A percentile compares a stretch with the other conserved stretches of the same genome.
These are phyloP conservation scores for Podarcis lilfordi DNA, from an alignment of 2,797 vertebrate species.

Conservation along the genomic window DNA sequence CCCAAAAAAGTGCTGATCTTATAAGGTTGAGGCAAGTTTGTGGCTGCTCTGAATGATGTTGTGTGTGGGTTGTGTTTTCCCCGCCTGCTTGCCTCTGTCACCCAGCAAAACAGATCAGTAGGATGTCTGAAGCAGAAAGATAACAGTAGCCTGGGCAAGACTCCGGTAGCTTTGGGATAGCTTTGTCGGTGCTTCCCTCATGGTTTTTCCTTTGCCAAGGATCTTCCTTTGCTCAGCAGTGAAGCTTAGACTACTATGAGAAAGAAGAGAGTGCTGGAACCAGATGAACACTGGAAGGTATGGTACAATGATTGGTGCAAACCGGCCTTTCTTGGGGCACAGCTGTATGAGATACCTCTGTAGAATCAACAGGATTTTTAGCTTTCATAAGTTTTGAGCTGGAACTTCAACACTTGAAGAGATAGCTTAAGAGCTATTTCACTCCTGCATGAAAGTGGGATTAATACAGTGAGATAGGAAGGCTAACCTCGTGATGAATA, in stretches of 20 bases:
- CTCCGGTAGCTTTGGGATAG: not conserved
- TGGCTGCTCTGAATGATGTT: not conserved
- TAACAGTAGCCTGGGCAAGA: not conserved
- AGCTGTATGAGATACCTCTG: not conserved
- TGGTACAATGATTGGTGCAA: not conserved
- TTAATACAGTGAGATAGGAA: not conserved
- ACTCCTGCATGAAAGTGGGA: not conserved
- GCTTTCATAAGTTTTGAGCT: not conserved
- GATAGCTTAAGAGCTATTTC: not conserved
- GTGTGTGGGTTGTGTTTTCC: not conserved
- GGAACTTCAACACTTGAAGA: not conserved
- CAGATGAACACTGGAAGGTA: conserved; percentile 60
- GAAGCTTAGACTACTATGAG: conserved; percentile 4
- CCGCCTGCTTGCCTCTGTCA: conserved; percentile 1
- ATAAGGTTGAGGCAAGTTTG: not conserved
- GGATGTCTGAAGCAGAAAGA: fast-evolving
- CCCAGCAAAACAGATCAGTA: not conserved
- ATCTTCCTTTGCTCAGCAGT: not conserved
- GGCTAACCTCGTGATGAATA: not conserved
- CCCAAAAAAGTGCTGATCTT: not conserved
- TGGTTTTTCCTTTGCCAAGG: not conserved
- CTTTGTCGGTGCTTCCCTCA: not conserved
- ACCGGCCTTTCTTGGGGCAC: not conserved
- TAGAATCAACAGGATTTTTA: not conserved
- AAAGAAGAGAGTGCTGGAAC: conserved; percentile 37